Evolutionary conservation across 2,113 vertebrate genomes (phyloP).

Genomic region (Lophotis ruficrista): DNA sequence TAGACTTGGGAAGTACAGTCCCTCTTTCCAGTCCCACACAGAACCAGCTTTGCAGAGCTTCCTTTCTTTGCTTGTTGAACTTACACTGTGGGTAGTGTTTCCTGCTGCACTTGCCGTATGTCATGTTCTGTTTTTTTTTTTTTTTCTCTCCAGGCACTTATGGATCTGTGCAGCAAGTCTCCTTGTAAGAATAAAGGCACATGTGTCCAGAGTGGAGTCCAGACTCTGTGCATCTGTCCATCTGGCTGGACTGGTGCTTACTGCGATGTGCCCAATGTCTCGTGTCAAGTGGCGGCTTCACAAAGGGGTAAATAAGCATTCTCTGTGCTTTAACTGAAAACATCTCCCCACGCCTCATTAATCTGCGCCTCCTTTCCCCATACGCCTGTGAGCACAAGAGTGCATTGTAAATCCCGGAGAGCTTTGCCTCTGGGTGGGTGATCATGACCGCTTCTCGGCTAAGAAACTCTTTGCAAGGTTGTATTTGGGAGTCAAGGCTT

Average conservation of each 20-base stretch:
- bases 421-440: not conserved
- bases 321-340: not conserved
- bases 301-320: slow-evolving; percentile 73
- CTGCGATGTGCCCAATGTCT: slow-evolving; percentile 88
- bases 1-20: not conserved
- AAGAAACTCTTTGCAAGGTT: not conserved
- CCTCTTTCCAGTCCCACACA: not conserved
- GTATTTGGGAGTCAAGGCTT: not conserved
- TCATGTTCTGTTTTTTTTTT: not conserved
- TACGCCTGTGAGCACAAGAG: not conserved
- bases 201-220: slow-evolving; percentile 81
- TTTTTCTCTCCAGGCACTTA: slow-evolving; percentile 73
- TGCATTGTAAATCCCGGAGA: not conserved
- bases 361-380: not conserved
- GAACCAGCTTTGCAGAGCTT: not conserved
- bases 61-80: not conserved
- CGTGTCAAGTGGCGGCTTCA: slow-evolving; percentile 82
- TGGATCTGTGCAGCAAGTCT: slow-evolving; percentile 84
- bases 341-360: not conserved
- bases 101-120: not conserved
- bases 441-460: not conserved
- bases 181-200: slow-evolving; percentile 86
- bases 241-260: slow-evolving; percentile 87
- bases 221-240: slow-evolving; percentile 82
- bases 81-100: not conserved